Conservation (phyloP, 2,113 vertebrate genomes). For the Patagioenas fasciata region DNA sequence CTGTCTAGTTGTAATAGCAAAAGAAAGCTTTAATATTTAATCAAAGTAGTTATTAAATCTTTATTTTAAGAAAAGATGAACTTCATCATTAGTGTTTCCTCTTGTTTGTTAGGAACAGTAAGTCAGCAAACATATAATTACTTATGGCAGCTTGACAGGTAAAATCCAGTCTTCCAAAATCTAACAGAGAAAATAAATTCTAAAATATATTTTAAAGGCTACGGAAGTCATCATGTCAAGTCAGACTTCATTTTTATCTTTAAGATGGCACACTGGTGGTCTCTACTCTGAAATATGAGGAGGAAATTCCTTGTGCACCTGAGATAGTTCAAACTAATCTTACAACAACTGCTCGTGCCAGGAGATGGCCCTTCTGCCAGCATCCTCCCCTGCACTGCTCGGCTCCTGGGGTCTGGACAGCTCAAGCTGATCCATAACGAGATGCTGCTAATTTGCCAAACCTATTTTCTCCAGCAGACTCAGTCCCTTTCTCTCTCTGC, state of each 20-base stretch:
- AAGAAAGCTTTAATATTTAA: conserved; percentile 49
- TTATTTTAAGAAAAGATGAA: neutral
- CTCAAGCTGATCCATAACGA: neutral
- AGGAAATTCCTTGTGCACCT: neutral
- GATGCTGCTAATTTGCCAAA: neutral
- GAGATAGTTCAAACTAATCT: neutral
- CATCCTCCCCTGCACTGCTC: fast-evolving
- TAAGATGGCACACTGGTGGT: neutral
- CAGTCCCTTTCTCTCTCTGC: neutral
- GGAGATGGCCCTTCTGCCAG: neutral
- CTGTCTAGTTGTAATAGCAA: neutral
- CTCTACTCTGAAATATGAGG: neutral
- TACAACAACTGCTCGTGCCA: fast-evolving
- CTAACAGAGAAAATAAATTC: neutral
- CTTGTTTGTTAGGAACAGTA: conserved; percentile 28
- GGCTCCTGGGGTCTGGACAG: neutral
- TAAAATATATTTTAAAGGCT: neutral
- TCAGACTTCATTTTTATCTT: neutral
- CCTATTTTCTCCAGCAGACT: neutral
- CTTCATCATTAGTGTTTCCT: conserved; percentile 3
- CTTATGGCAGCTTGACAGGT: conserved; percentile 22
- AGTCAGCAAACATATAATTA: conserved; percentile 35
- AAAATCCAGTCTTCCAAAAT: neutral
- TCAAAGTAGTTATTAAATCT: neutral
- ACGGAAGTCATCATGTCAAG: neutral